Conservation (phyloP, 2,888 invertebrate genomes). For the Brachyptera putata region DNA sequence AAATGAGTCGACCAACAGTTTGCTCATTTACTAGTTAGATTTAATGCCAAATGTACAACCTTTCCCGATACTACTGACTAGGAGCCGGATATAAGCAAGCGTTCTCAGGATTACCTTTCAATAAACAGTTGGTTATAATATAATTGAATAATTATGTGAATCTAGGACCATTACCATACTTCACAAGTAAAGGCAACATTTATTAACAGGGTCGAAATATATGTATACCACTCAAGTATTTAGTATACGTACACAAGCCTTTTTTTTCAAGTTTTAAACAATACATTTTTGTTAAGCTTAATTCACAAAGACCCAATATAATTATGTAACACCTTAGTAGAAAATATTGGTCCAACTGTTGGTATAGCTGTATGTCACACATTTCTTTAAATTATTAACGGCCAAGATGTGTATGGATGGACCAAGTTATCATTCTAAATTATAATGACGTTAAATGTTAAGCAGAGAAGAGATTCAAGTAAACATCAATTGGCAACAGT, state of each 20-base stretch:
- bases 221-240: conserved; percentile 25
- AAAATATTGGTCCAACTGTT: conserved; percentile 18
- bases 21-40: conserved; percentile 23
- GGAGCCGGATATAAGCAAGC: conserved; percentile 33
- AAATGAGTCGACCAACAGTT: too few relatives aligned
- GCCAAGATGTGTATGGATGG: conserved; percentile 7
- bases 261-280: not conserved
- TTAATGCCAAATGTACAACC: conserved; percentile 33
- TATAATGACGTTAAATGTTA: too few relatives aligned
- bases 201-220: conserved; percentile 29
- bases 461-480: conserved; percentile 2
- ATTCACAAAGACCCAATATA: not conserved
- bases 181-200: conserved; percentile 29
- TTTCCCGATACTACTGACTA: conserved; percentile 32
- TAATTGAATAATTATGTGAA: conserved; percentile 3
- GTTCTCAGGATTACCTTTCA: conserved; percentile 25
- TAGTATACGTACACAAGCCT: conserved; percentile 28
- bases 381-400: not conserved
- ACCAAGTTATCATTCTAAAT: conserved; percentile 10
- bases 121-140: conserved; percentile 7
- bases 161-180: conserved; percentile 28
- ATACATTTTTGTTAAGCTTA: not conserved
- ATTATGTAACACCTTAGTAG: conserved; percentile 2
- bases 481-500: not conserved
- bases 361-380: conserved; percentile 14